These are phyloP conservation scores for Oligia fasciuncula DNA, from an alignment of 2,888 invertebrate genomes.

Conservation along the genomic window DNA sequence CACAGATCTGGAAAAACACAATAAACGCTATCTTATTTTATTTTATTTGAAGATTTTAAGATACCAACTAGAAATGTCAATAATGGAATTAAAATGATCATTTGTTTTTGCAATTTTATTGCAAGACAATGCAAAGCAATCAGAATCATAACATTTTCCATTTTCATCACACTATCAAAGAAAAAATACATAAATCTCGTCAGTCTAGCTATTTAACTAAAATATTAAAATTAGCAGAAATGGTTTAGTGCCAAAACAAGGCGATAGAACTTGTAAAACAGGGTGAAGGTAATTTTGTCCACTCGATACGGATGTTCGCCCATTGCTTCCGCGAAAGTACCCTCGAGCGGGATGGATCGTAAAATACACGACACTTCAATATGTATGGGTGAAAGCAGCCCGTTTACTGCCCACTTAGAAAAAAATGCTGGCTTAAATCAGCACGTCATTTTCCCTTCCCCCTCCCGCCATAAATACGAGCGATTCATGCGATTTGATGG, in stretches of 20 bases:
- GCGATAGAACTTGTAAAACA: conserved; percentile 79
- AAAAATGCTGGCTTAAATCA: conserved; percentile 89
- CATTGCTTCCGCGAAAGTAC: conserved; percentile 77
- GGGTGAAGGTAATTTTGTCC: conserved; percentile 84
- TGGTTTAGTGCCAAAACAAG: conserved; percentile 61
- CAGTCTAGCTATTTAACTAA: neutral
- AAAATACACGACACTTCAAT: conserved; percentile 88
- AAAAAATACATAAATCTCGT: conserved; percentile 4
- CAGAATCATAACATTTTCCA: neutral
- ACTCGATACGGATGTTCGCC: conserved; percentile 83
- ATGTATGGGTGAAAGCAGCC: conserved; percentile 84
- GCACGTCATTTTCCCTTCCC: conserved; percentile 80
- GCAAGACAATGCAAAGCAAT: neutral
- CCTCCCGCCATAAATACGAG: conserved; percentile 81
- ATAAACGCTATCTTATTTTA: neutral
- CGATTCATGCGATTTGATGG: conserved; percentile 85
- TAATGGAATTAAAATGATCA: neutral
- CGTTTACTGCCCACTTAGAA: conserved; percentile 88
- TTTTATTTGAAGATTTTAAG: neutral
- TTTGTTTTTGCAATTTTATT: neutral
- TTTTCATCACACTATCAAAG: neutral
- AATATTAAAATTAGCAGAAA: conserved; percentile 23
- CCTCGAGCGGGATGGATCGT: conserved; percentile 86
- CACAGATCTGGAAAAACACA: neutral
- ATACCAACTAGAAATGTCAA: neutral